Percentiles rank a stretch among this genome's conserved stretches.
These are phyloP conservation scores for Petrophora chlorosata DNA, from an alignment of 2,888 invertebrate genomes.

Conservation along the genomic window DNA sequence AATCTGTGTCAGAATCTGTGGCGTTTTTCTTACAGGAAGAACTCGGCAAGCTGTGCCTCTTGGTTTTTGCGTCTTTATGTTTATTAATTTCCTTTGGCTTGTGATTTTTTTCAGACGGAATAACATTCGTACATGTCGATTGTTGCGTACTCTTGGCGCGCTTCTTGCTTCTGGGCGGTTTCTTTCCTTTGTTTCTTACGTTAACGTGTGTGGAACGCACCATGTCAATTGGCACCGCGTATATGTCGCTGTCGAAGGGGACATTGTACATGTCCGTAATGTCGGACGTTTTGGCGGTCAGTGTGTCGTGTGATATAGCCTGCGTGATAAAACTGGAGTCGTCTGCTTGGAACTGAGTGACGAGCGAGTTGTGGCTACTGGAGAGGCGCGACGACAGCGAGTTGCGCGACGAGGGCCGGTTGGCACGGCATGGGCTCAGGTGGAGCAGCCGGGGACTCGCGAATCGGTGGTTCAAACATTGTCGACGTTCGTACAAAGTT, in stretches of 20 bases:
- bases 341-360: slow-evolving; percentile 89
- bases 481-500: slow-evolving; percentile 67
- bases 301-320: slow-evolving; percentile 93
- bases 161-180: slow-evolving; percentile 65
- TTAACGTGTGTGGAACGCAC: slow-evolving; percentile 83
- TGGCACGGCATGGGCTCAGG: slow-evolving; percentile 84
- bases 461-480: slow-evolving; percentile 71
- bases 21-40: slow-evolving; percentile 83
- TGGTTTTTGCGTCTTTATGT: slow-evolving; percentile 75
- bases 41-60: slow-evolving; percentile 88
- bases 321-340: slow-evolving; percentile 95
- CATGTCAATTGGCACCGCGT: slow-evolving; percentile 93
- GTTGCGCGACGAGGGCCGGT: slow-evolving; percentile 89
- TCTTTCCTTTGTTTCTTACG: slow-evolving; percentile 68
- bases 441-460: slow-evolving; percentile 81
- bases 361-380: slow-evolving; percentile 93
- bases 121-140: slow-evolving; percentile 47
- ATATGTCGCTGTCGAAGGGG: slow-evolving; percentile 94
- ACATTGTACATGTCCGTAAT: slow-evolving; percentile 94
- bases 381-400: slow-evolving; percentile 91
- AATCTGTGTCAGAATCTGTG: slow-evolving; percentile 85
- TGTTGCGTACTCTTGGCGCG: slow-evolving; percentile 67
- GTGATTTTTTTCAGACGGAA: slow-evolving; percentile 51
- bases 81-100: slow-evolving; percentile 59
- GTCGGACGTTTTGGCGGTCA: slow-evolving; percentile 87